A percentile compares a stretch with the other conserved stretches of the same genome.
Evolutionary conservation across 2,113 vertebrate species (phyloP).

Genomic region (Hydropotes inermis): DNA sequence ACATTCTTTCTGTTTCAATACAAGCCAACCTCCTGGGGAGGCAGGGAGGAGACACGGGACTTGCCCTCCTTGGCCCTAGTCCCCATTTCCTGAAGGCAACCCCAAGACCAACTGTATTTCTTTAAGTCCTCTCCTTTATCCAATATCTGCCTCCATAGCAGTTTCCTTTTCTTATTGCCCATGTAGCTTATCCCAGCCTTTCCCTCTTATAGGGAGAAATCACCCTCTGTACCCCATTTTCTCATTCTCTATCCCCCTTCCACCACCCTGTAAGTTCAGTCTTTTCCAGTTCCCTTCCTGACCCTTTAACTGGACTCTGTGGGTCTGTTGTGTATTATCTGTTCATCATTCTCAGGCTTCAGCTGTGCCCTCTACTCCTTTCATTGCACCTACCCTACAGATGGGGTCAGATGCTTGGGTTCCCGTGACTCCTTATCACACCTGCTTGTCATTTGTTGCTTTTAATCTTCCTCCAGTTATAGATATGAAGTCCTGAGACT

Average conservation of each 20-base stretch:
- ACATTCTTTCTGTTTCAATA: neutral
- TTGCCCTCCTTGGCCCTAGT: too few relatives aligned
- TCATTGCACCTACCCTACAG: neutral
- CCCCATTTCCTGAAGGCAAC: neutral
- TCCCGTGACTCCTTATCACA: too few relatives aligned
- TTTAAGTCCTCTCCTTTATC: neutral
- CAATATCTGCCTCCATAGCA: neutral
- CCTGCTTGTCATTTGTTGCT: neutral
- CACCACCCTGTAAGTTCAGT: neutral
- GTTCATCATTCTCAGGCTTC: neutral
- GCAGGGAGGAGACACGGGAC: neutral
- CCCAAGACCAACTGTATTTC: neutral
- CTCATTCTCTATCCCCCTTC: neutral
- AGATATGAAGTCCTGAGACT: neutral
- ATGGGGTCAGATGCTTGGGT: fast-evolving
- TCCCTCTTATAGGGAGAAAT: neutral
- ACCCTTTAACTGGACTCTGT: neutral
- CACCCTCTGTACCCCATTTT: neutral
- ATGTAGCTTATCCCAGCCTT: neutral
- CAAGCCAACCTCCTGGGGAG: neutral
- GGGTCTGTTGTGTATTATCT: neutral
- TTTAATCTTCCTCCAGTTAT: neutral
- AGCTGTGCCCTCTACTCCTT: neutral
- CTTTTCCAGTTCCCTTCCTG: neutral
- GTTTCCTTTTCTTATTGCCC: neutral